Conservation (phyloP, 2,797 vertebrate genomes). For the Pristis pectinata region DNA sequence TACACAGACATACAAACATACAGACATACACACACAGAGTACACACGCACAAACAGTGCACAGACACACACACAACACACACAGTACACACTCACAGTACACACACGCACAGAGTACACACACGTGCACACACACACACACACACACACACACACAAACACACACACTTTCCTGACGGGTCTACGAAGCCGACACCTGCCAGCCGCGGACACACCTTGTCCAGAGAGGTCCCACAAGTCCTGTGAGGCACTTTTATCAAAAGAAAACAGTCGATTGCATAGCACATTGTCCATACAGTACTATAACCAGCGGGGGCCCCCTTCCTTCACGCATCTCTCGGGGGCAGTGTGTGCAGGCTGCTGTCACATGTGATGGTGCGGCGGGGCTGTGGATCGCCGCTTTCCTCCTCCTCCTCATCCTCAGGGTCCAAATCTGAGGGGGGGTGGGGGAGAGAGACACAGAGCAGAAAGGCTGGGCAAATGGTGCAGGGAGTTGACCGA, state of each 20-base stretch:
- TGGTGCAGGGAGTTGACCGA: background rate
- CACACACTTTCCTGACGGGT: background rate
- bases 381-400: background rate
- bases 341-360: background rate
- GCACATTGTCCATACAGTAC: background rate
- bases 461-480: background rate
- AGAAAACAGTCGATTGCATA: background rate
- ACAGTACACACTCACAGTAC: background rate
- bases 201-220: background rate
- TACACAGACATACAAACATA: background rate
- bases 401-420: background rate
- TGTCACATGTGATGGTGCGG: background rate
- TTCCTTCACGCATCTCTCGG: background rate
- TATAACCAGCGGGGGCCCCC: background rate
- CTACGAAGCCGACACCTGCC: background rate
- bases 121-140: background rate
- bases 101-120: background rate
- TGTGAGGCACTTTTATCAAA: slow-evolving; percentile 17
- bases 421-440: no score
- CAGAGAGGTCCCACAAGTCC: background rate
- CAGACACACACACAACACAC: background rate
- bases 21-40: no score
- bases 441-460: no score
- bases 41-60: background rate
- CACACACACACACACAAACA: background rate